phyloP scores from a whole-genome alignment of 2,888 invertebrate genomes.

The Dugesia japonica region DNA sequence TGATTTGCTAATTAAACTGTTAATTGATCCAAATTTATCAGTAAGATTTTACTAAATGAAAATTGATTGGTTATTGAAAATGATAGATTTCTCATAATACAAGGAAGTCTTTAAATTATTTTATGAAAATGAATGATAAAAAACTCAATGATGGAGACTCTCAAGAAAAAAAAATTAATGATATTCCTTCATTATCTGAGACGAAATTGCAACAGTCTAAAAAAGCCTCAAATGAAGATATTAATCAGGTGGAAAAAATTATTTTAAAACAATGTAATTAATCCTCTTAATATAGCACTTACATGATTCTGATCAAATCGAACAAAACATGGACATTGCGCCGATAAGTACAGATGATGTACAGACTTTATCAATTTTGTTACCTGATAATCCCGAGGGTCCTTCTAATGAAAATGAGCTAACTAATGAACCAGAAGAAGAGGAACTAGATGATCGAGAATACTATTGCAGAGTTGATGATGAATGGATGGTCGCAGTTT shows the following conservation, averaged over 20 bases:
- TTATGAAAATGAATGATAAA: background rate
- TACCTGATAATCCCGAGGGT: background rate
- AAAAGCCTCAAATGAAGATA: background rate
- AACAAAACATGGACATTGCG: background rate
- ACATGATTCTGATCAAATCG: background rate
- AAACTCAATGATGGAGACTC: background rate
- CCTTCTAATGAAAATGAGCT: background rate
- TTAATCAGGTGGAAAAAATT: background rate
- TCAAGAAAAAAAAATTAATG: background rate
- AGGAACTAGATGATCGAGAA: slow-evolving; percentile 12
- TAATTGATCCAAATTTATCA: background rate
- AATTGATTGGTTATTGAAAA: background rate
- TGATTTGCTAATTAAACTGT: background rate
- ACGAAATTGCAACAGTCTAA: background rate
- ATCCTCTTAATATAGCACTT: background rate
- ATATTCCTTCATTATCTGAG: background rate
- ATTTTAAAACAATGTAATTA: background rate
- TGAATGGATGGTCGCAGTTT: slow-evolving; percentile 1
- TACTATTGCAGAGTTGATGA: background rate
- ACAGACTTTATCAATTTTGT: slow-evolving; percentile 1
- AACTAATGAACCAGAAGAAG: slow-evolving; percentile 8
- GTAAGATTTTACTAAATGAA: background rate
- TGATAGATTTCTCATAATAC: background rate
- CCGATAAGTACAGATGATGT: background rate
- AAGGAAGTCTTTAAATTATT: background rate